Base-by-base conservation (phyloP, 2,888 invertebrate genomes). In the Cylindroiulus punctatus region DNA sequence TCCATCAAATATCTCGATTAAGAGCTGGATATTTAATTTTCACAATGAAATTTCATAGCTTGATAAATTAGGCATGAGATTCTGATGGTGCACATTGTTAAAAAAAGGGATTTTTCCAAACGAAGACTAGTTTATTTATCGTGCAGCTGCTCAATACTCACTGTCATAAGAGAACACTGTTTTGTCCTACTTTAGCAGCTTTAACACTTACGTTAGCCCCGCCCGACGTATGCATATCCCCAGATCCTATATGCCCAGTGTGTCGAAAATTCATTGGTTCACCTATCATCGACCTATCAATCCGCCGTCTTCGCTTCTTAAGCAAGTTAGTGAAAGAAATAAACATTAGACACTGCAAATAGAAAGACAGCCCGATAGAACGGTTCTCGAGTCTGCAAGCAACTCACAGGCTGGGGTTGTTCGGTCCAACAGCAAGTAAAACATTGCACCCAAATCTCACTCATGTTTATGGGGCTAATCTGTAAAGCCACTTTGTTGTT, bases 251-350 rank as follows among this genome's bases (percentile, higher is more conserved):
- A 91, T 96, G 96, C 4, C 95, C 96, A 81, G 98, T 98, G 91
- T 98, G 98, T 90, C 96, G 95, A 91, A 98, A 98, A 92, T 98
- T 97, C 89, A 96, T 98, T 19, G 98, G 98, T 89, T 94, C 94
- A 52, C 98, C 96, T 90, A 98, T 98, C 98, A 98, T 98, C 88
- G 96, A 96, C 88, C 97, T 94, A 89, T 92, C 93, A 89, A 93
- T 92, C 87, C 92, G 89, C 86, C 90, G 89, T 84, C 91, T 88
- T 85, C 90, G 88, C 87, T 90, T 90, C 89, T 88, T 85, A 26
- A 86, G 36, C 81, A 83, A 12, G 40, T 32, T 19, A 86, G 26
- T 84, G 22, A 26, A n/a, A 30, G 14, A 81, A 81, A 81, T 81
- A 81, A 81, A 30, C 81, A 81, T 81, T 52, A 19, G 17, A 19